Base-by-base conservation (phyloP, 23 tunicate genomes). In the Styela plicata region DNA sequence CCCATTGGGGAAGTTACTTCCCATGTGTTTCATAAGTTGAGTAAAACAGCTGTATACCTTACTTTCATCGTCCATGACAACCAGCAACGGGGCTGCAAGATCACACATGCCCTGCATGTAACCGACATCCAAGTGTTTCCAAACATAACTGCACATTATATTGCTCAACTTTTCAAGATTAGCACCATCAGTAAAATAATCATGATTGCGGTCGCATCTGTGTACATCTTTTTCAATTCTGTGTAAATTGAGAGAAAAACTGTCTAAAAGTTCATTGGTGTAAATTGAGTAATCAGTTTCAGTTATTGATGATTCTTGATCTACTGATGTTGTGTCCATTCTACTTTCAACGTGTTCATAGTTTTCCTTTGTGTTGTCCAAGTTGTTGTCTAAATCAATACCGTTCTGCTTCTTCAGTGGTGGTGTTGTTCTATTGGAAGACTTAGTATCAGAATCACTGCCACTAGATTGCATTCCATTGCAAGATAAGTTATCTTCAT, bases 91-190 rank as follows among this genome's bases (percentile, higher is more conserved):
- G 0, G 98, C 98, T n/a, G 93, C 98, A 26, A 93, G 82, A 63
- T 93, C 98, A 64, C 98, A 93, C 98, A 93, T 93, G 25, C 98
- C 98, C 94, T 93, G 98, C 85, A 93, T 86, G 78, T 93, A 93
- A 36, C 93, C 98, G 29, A 78, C 52, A 2, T 93, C 93, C 31
- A 90, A 79, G 61, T 93, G 76, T 24, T 69, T 44, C 98, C 98
- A 93, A 69, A 93, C 98, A 37, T 83, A 93, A 77, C 89, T 84
- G 33, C 89, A 89, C 86, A 93, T 93, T 37, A 93, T 78, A 62
- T 93, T 88, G 57, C 93, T 67, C 63, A 93, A 69, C 67, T 93
- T 93, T 2, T 70, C 73, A 52, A 93, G 81, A 79, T 93, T 93
- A 25, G 63, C 82, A 16, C 44, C 64, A 34, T 88, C 69, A 20